phyloP scores from a whole-genome alignment of 2,113 vertebrate genomes.

The Grus americana region DNA sequence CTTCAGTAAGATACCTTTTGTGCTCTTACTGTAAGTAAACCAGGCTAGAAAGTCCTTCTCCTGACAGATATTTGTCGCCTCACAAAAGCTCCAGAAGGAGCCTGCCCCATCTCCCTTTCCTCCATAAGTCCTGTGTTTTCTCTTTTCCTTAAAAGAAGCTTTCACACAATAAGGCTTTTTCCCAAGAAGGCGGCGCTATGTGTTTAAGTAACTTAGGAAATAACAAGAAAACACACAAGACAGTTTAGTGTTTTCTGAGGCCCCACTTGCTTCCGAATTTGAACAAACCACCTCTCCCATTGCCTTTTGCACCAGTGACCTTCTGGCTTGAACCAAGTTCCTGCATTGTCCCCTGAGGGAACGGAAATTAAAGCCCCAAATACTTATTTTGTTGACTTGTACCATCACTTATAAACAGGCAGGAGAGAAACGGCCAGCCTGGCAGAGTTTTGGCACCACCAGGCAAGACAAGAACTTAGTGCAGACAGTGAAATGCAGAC shows the following conservation, averaged over 20 bases:
- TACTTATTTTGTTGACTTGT: not conserved
- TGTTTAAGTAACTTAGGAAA: not conserved
- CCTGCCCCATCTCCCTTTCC: not conserved
- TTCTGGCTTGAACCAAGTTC: not conserved
- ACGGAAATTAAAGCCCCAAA: not conserved
- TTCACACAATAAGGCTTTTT: not conserved
- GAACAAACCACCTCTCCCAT: not conserved
- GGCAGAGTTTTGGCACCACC: not conserved
- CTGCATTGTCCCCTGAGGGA: not conserved
- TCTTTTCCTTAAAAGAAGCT: not conserved
- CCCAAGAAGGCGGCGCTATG: not conserved
- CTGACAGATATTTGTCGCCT: not conserved
- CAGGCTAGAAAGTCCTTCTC: not conserved
- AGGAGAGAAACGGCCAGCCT: not conserved
- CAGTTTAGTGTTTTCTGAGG: not conserved
- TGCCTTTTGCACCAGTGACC: not conserved
- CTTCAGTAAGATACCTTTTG: not conserved
- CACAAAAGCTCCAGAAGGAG: not conserved
- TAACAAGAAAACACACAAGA: not conserved
- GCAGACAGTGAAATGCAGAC: not conserved
- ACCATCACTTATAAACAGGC: not conserved
- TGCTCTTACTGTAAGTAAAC: not conserved
- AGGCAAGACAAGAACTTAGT: not conserved
- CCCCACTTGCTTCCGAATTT: not conserved
- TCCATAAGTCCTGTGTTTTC: not conserved